phyloP scores from a whole-genome alignment of 2,113 vertebrate species.

The Percina caprodes region DNA sequence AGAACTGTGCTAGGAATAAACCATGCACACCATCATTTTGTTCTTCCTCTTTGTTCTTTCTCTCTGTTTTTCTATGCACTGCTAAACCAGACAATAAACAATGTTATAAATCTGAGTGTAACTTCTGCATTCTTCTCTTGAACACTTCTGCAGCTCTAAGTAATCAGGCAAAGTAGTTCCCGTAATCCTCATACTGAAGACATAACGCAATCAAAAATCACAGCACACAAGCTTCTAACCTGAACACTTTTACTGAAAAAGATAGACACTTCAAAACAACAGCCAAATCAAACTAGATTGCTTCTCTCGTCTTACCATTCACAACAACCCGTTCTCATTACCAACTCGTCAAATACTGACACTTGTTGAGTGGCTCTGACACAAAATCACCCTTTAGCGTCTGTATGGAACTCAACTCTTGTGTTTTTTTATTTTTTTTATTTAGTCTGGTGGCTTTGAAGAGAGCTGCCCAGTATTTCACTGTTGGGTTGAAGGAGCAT shows the following conservation, averaged over 20 bases:
- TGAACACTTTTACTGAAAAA: neutral
- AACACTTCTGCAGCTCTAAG: neutral
- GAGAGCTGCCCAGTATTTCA: neutral
- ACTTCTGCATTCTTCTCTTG: neutral
- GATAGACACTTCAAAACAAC: neutral
- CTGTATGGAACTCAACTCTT: no score
- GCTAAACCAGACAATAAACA: constrained; percentile 32
- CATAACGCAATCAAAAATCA: constrained; percentile 2
- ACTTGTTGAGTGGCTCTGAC: no score
- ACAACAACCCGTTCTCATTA: no score
- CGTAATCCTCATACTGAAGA: neutral
- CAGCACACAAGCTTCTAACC: neutral
- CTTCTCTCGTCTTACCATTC: neutral
- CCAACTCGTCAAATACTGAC: no score
- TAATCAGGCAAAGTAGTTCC: constrained; percentile 13
- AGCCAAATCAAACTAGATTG: neutral
- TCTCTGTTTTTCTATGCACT: neutral
- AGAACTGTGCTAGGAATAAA: constrained; percentile 25
- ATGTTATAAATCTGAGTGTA: neutral
- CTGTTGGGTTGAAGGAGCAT: constrained; percentile 3
- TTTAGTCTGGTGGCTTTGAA: neutral
- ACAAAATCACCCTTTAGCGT: no score
- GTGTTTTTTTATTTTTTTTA: no score
- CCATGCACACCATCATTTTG: constrained; percentile 18
- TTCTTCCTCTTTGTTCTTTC: constrained; percentile 12